Percentiles rank a stretch among this genome's conserved stretches.
Conservation (phyloP, 2,797 vertebrate species). For the Sebastiscus albofasciatus region DNA sequence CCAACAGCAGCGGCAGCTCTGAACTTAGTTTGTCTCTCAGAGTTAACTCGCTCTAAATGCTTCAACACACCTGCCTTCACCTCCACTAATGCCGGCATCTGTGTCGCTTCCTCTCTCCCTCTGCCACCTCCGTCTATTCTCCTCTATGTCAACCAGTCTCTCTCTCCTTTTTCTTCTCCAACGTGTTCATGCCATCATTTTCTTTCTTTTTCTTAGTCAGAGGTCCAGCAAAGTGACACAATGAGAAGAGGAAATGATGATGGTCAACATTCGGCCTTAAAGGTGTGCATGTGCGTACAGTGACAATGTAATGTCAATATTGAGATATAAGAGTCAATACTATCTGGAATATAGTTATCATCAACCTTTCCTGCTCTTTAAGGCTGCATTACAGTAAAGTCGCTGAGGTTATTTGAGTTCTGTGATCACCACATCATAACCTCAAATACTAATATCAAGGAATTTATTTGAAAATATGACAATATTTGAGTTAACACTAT, state of each 20-base stretch:
- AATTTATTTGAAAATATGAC: not conserved
- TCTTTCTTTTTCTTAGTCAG: constrained; percentile 21
- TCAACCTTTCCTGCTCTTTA: not conserved
- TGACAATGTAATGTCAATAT: no score
- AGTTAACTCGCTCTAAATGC: constrained; percentile 11
- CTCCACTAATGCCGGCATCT: constrained; percentile 1
- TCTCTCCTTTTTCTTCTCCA: not conserved
- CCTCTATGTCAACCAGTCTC: not conserved
- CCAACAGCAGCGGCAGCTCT: constrained; percentile 14
- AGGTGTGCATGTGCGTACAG: not conserved
- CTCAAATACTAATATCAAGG: not conserved
- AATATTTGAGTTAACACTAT: not conserved
- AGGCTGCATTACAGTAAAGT: not conserved
- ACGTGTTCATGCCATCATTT: not conserved
- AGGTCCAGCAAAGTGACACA: constrained; percentile 21
- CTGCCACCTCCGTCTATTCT: not conserved
- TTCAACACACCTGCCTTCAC: constrained; percentile 13
- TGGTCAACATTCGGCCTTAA: not conserved
- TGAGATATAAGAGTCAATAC: not conserved
- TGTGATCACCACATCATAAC: not conserved
- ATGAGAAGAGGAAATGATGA: constrained; percentile 10
- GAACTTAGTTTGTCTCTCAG: constrained; percentile 37
- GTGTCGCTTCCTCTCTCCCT: constrained; percentile 5
- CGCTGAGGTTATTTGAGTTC: not conserved
- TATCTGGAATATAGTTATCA: not conserved